Evolutionary conservation across 1,140 invertebrate genomes (phyloP).

Genomic region (Sinella curviseta): DNA sequence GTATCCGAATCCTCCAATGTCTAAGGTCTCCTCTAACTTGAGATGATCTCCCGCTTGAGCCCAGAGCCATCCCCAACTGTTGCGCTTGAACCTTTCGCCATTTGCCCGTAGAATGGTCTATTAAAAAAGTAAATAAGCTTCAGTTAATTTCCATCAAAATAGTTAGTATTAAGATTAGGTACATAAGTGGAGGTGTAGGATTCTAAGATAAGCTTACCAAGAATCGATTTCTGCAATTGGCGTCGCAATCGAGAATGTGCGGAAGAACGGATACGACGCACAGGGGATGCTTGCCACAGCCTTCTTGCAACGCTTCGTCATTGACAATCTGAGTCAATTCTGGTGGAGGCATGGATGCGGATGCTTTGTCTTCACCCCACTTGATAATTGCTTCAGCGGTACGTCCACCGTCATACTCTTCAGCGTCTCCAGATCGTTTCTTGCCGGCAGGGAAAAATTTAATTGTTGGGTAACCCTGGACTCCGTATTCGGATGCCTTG

Average conservation of each 20-base stretch:
- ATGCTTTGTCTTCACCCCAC: slow-evolving; percentile 65
- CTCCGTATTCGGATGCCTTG: slow-evolving; percentile 74
- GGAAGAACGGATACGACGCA: slow-evolving; percentile 94
- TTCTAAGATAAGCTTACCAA: slow-evolving; percentile 67
- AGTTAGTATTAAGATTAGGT: not conserved
- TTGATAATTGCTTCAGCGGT: slow-evolving; percentile 85
- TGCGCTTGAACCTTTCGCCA: slow-evolving; percentile 42
- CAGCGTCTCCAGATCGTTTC: slow-evolving; percentile 66
- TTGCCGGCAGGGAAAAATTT: slow-evolving; percentile 87
- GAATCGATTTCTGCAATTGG: slow-evolving; percentile 89
- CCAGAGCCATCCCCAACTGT: slow-evolving; percentile 80
- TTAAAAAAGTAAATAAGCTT: not conserved
- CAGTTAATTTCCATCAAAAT: not conserved
- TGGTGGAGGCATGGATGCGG: slow-evolving; percentile 37
- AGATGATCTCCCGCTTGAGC: slow-evolving; percentile 82
- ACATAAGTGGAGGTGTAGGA: too few species aligned
- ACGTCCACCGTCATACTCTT: slow-evolving; percentile 87
- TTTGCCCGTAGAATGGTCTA: slow-evolving; percentile 28
- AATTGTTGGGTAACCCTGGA: slow-evolving; percentile 95
- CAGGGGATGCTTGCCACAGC: slow-evolving; percentile 81
- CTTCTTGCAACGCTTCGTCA: slow-evolving; percentile 67
- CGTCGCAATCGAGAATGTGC: slow-evolving; percentile 95
- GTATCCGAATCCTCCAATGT: slow-evolving; percentile 88
- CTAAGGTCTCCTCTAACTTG: slow-evolving; percentile 82
- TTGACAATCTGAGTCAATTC: slow-evolving; percentile 56